Conservation (phyloP, 35 echinoderm and acorn worm genomes). For the Heliocidaris erythrogramma region DNA sequence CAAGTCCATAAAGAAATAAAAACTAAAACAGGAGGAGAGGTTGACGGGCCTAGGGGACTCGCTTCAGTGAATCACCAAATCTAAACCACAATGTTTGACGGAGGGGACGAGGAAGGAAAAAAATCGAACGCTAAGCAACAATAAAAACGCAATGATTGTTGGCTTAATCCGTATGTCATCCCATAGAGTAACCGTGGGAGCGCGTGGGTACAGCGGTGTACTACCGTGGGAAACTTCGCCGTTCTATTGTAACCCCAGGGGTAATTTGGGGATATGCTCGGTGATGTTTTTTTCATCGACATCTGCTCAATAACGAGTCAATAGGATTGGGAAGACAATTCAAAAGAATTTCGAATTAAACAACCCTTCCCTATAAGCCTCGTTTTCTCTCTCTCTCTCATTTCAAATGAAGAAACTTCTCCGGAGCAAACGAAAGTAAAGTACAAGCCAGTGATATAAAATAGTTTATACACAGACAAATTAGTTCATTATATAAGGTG, state of each 20-base stretch:
- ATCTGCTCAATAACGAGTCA: conserved; percentile 48
- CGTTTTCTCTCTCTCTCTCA: background rate
- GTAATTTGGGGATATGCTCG: background rate
- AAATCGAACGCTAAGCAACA: conserved; percentile 30
- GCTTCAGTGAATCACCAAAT: conserved; percentile 15
- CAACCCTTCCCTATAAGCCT: background rate
- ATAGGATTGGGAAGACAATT: conserved; percentile 18
- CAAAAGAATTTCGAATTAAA: conserved; percentile 26
- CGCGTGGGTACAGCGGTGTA: conserved; percentile 12
- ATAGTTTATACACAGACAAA: background rate
- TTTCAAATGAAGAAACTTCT: background rate
- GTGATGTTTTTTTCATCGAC: conserved; percentile 18
- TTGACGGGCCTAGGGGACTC: background rate
- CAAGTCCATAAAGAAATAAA: background rate
- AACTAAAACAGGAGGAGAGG: background rate
- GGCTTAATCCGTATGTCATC: conserved; percentile 2
- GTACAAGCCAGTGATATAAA: background rate
- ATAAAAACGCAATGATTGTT: conserved; percentile 48
- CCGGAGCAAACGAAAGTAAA: background rate
- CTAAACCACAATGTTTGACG: conserved; percentile 27
- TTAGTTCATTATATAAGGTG: background rate
- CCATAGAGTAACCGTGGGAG: conserved; percentile 22
- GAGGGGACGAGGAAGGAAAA: background rate
- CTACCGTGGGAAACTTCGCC: conserved; percentile 40
- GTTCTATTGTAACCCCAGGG: conserved; percentile 42